These are phyloP conservation scores for Agrochola circellaris DNA, from an alignment of 2,888 invertebrate genomes.

Conservation along the genomic window DNA sequence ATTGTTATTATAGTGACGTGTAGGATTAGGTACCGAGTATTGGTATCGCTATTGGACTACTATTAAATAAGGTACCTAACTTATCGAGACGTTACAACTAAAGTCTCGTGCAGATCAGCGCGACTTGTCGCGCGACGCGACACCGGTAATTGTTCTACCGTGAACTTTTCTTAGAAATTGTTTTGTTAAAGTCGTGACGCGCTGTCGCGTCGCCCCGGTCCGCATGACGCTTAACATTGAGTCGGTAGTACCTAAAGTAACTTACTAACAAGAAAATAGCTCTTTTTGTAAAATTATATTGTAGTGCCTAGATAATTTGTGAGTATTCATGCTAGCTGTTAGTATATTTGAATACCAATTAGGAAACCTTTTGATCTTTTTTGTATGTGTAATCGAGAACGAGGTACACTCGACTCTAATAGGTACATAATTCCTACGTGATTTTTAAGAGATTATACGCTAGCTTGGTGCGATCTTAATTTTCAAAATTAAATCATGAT, in stretches of 20 bases:
- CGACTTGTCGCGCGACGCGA: too few species aligned
- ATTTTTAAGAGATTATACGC: slow-evolving; percentile 26
- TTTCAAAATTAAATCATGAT: slow-evolving; percentile 48
- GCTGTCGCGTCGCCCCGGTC: too few species aligned
- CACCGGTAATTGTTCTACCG: too few species aligned
- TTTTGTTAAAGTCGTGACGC: too few species aligned
- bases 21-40: slow-evolving; percentile 1
- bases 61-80: background rate
- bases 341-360: slow-evolving; percentile 17
- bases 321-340: slow-evolving; percentile 30
- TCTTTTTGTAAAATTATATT: slow-evolving; percentile 19
- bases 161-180: too few species aligned
- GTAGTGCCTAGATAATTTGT: slow-evolving; percentile 50
- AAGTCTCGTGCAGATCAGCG: too few species aligned
- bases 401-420: slow-evolving; percentile 8
- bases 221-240: too few species aligned
- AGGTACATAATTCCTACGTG: slow-evolving; percentile 4
- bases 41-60: background rate
- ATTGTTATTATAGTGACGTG: background rate
- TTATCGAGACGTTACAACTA: background rate
- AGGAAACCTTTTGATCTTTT: slow-evolving; percentile 25
- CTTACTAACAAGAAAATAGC: background rate
- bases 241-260: too few species aligned
- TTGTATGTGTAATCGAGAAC: slow-evolving; percentile 15
- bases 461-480: slow-evolving; percentile 55